Evolutionary conservation across 2,113 vertebrate genomes (phyloP), one percentile per base, ranked within the genome.

Genomic region (Aphyosemion australe): DNA sequence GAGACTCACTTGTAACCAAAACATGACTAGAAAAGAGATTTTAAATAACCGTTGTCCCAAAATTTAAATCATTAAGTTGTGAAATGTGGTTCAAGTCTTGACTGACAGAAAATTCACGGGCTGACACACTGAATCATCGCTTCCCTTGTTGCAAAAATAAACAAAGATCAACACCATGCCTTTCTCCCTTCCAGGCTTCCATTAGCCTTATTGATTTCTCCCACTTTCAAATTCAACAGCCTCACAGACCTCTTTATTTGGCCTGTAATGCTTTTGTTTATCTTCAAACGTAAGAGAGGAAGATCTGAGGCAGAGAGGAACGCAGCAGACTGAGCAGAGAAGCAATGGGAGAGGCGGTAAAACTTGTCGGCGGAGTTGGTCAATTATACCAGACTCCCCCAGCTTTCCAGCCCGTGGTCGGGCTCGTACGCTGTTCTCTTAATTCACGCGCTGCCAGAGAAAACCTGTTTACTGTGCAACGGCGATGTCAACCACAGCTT

Each of bases 381-480:
- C 86, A 89, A 83, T 85, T 85, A 84, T 56, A 83, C 61, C 56
- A 74, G 79, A 72, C 79, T 86, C 74, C 69, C 70, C 72, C 1
- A 11, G 78, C 71, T 82, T 61, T 67, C 26, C 76, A 84, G 82
- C 52, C 72, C 76, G 76, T 53, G 67, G 66, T 70, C 39, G 67
- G 81, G 82, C 82, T 78, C 48, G 8, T 41, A 18, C 14, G 26
- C 46, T 16, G 71, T 73, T 80, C 65, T 54, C 65, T 75, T 84
- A 79, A 87, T 76, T 83, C 83, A 5, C 47, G 46, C 7, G 20
- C 65, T 41, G 60, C 61, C 71, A 10, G 55, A 71, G 55, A 76
- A 78, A 87, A 69, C 83, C 78, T 87, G 75, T 88, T 88, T 77
- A 69, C 77, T n/a, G 62, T 66, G 77, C 74, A 79, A 76, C 79